Evolutionary conservation across 2,113 vertebrate species (phyloP).

Genomic region (Leptosomus discolor): DNA sequence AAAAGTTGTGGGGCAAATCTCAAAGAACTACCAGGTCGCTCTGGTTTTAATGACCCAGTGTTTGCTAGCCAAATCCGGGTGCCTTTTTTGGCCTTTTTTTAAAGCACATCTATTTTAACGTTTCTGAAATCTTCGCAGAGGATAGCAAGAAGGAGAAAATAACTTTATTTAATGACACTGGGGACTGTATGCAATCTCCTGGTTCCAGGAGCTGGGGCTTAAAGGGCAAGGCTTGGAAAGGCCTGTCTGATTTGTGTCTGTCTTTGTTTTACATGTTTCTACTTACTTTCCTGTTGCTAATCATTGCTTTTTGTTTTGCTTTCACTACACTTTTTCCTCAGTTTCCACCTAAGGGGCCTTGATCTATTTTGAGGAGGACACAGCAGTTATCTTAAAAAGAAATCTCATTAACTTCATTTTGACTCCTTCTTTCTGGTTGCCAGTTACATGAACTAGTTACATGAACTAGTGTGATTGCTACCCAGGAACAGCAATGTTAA

Average conservation of each 20-base stretch:
- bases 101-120: neutral
- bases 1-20: neutral
- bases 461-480: neutral
- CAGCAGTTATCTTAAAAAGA: neutral
- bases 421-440: neutral
- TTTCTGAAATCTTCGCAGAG: neutral
- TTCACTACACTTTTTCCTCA: neutral
- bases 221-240: neutral
- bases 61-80: neutral
- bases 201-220: neutral
- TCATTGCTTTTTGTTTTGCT: neutral
- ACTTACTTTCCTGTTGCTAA: slow-evolving; percentile 5
- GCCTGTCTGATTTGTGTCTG: neutral
- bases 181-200: neutral
- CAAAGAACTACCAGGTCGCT: neutral
- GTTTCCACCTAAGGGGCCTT: neutral
- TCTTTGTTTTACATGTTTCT: neutral
- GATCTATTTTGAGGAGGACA: neutral
- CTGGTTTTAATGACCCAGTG: neutral
- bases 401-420: neutral
- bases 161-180: neutral
- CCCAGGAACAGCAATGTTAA: neutral
- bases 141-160: neutral
- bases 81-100: neutral
- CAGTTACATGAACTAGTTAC: no score